Evolutionary conservation across 2,888 invertebrate species (phyloP).

Genomic region (Ceraclea dissimilis): DNA sequence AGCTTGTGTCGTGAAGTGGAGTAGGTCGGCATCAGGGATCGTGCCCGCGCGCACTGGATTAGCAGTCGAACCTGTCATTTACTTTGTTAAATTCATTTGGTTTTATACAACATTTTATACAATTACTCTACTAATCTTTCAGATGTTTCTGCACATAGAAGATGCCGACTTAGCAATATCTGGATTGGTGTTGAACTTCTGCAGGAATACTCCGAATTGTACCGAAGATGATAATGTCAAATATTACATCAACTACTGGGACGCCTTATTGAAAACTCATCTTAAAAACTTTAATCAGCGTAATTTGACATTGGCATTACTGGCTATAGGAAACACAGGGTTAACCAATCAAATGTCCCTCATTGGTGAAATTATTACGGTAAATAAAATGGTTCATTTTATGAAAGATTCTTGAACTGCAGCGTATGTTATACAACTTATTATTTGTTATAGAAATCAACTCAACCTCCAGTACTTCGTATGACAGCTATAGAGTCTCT

Average conservation of each 20-base stretch:
- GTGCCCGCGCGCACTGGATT: no score
- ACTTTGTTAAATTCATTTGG: no score
- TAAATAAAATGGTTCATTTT: neutral
- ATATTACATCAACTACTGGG: slow-evolving; percentile 6
- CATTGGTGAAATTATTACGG: neutral
- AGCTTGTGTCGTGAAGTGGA: no score
- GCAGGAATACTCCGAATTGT: slow-evolving; percentile 5
- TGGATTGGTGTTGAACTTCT: slow-evolving; percentile 7
- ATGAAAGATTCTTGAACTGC: no score
- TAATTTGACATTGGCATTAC: neutral
- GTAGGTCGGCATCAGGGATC: no score
- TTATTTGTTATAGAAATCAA: neutral
- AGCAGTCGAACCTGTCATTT: no score
- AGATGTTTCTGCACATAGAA: slow-evolving; percentile 3
- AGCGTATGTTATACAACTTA: no score
- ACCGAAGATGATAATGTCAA: neutral
- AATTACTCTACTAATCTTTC: neutral
- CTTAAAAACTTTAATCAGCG: neutral
- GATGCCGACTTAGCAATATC: slow-evolving; percentile 1
- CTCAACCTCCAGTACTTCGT: neutral
- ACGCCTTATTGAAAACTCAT: neutral
- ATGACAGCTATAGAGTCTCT: slow-evolving; percentile 7
- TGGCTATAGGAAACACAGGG: slow-evolving; percentile 11
- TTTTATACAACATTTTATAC: no score
- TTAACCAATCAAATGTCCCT: neutral